Conservation (phyloP, 2,888 invertebrate genomes). For the Branchipolynoe longqiensis region DNA sequence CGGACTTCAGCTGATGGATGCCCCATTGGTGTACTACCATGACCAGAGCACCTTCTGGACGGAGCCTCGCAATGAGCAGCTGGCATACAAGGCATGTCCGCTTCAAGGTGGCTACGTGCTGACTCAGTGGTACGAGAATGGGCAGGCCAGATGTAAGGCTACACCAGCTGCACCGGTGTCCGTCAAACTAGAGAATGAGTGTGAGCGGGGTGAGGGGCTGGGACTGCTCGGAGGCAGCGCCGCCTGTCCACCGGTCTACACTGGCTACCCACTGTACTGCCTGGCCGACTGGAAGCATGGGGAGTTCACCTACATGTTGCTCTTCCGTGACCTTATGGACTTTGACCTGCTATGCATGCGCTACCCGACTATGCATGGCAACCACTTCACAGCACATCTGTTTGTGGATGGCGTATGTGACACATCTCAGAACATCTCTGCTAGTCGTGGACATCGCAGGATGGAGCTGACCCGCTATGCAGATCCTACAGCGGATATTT, state of each 20-base stretch:
- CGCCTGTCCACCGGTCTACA: constrained; percentile 25
- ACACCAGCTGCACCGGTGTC: constrained; percentile 17
- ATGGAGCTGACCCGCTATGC: constrained; percentile 6
- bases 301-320: constrained; percentile 37
- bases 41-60: constrained; percentile 44
- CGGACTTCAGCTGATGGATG: constrained; percentile 10
- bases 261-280: constrained; percentile 34
- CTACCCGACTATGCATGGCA: neutral
- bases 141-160: neutral
- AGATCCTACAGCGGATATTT: neutral
- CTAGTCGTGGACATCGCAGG: neutral
- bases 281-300: constrained; percentile 42
- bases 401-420: constrained; percentile 55
- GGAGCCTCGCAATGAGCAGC: constrained; percentile 38
- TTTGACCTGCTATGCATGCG: constrained; percentile 38
- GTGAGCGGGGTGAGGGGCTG: constrained; percentile 52
- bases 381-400: constrained; percentile 12
- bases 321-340: neutral
- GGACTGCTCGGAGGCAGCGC: neutral
- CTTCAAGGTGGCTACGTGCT: constrained; percentile 31
- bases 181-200: constrained; percentile 42
- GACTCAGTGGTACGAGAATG: constrained; percentile 28
- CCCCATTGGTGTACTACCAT: constrained; percentile 37
- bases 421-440: neutral
- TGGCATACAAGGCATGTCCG: constrained; percentile 20